A percentile compares a stretch with the other conserved stretches of the same genome.
Evolutionary conservation across 2,888 invertebrate genomes (phyloP).

Genomic region (Cataglyphis rosenhaueri): DNA sequence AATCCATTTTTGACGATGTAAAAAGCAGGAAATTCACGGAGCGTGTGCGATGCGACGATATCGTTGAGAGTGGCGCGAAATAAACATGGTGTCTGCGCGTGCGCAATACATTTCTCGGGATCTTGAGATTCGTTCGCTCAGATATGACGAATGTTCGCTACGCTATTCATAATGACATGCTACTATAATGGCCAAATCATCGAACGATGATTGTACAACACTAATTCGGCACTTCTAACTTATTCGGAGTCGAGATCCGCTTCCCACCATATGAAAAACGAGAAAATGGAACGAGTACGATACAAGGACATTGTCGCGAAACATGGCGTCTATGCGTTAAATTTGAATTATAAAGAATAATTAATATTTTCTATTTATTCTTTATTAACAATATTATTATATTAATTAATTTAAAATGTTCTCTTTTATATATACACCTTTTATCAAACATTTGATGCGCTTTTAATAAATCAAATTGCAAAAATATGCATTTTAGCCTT

Average conservation of each 20-base stretch:
- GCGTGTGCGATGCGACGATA: background rate
- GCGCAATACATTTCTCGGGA: background rate
- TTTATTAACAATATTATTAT: background rate
- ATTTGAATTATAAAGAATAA: background rate
- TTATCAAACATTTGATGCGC: background rate
- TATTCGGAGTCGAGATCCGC: background rate
- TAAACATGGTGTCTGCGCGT: constrained; percentile 1
- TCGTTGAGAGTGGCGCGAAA: background rate
- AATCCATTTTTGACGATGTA: too few species aligned
- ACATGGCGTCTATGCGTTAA: constrained; percentile 3
- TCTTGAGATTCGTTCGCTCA: background rate
- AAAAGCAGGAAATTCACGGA: background rate
- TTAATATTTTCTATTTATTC: background rate
- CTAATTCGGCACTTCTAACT: background rate
- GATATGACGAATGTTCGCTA: background rate
- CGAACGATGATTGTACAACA: background rate
- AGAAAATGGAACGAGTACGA: background rate
- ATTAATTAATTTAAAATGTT: background rate
- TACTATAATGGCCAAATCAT: background rate
- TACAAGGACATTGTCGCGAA: background rate
- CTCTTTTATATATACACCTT: background rate
- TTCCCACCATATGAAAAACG: background rate
- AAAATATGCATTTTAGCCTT: background rate
- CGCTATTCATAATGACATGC: background rate
- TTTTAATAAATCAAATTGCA: background rate